Percentiles rank a stretch among this genome's conserved stretches.
Evolutionary conservation across 2,797 vertebrate species (phyloP).

Genomic region (Bryconaethiops microstoma): DNA sequence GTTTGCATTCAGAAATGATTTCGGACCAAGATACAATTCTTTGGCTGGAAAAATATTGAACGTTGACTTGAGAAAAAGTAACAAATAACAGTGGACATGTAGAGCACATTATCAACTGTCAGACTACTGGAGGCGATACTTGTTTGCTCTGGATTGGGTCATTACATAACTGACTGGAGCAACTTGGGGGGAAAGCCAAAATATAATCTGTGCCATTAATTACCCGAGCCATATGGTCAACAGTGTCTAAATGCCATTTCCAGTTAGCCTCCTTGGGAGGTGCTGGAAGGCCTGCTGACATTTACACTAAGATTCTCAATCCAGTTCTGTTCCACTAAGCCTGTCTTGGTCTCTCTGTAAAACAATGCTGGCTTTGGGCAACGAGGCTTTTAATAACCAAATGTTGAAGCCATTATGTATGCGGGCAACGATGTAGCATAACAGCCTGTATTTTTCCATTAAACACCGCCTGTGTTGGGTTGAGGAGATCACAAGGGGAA

Average conservation of each 20-base stretch:
- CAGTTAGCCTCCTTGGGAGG: constrained; percentile 74
- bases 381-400: constrained; percentile 31
- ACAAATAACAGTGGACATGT: constrained; percentile 16
- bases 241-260: constrained; percentile 74
- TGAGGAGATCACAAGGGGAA: constrained; percentile 11
- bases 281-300: constrained; percentile 77
- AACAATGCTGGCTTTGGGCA: constrained; percentile 23
- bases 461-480: background rate
- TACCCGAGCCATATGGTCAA: constrained; percentile 82
- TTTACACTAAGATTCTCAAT: constrained; percentile 73
- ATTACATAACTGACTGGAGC: constrained; percentile 73
- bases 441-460: constrained; percentile 21
- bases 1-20: background rate
- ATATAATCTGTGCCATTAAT: constrained; percentile 79
- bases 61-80: background rate
- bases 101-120: constrained; percentile 21
- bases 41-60: background rate
- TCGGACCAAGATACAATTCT: background rate
- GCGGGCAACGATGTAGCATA: background rate
- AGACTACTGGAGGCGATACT: constrained; percentile 28
- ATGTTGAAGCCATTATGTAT: constrained; percentile 13
- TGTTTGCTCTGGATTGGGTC: constrained; percentile 51
- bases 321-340: constrained; percentile 47
- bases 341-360: constrained; percentile 19
- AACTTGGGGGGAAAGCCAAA: constrained; percentile 74